A percentile compares a stretch with the other conserved stretches of the same genome.
These are phyloP conservation scores for Adrianichthys oophorus DNA, from an alignment of 2,797 vertebrate genomes.

Conservation along the genomic window DNA sequence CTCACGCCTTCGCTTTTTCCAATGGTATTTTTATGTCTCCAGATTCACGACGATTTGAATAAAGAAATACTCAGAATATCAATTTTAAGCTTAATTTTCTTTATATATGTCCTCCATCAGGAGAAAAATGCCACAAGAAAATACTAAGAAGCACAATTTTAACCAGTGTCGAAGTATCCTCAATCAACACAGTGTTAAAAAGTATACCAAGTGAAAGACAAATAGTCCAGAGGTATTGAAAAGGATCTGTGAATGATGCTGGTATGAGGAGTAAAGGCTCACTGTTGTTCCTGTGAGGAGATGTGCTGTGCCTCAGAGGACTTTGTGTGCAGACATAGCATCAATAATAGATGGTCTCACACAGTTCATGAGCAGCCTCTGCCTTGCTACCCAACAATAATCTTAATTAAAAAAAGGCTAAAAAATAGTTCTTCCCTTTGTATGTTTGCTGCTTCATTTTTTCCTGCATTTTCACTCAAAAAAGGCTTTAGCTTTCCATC, in stretches of 20 bases:
- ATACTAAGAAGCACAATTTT: no score
- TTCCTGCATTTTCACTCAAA: slow-evolving; percentile 6
- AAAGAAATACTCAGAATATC: no score
- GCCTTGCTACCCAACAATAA: slow-evolving; percentile 34
- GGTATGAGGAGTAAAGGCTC: slow-evolving; percentile 43
- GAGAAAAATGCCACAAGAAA: no score
- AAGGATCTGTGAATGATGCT: slow-evolving; percentile 8
- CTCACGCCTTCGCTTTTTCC: no score
- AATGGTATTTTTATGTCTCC: no score
- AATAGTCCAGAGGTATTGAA: slow-evolving; percentile 23
- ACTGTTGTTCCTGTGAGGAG: slow-evolving; percentile 36
- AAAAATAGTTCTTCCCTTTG: slow-evolving; percentile 33
- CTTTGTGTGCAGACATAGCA: slow-evolving; percentile 49
- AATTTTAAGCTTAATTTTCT: no score
- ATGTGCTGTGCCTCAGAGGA: slow-evolving; percentile 40
- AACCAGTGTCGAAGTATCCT: slow-evolving; percentile 3
- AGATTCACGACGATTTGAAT: no score
- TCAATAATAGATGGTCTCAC: slow-evolving; percentile 65
- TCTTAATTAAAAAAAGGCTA: slow-evolving; percentile 10
- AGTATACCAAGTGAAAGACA: slow-evolving; percentile 16
- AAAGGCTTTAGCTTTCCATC: not conserved
- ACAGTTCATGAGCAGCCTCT: slow-evolving; percentile 51
- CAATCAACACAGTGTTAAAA: slow-evolving; percentile 31
- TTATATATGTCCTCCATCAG: no score
- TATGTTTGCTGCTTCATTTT: slow-evolving; percentile 17